Evolutionary conservation across 2,888 invertebrate genomes (phyloP).

Genomic region (Oligia fasciuncula): DNA sequence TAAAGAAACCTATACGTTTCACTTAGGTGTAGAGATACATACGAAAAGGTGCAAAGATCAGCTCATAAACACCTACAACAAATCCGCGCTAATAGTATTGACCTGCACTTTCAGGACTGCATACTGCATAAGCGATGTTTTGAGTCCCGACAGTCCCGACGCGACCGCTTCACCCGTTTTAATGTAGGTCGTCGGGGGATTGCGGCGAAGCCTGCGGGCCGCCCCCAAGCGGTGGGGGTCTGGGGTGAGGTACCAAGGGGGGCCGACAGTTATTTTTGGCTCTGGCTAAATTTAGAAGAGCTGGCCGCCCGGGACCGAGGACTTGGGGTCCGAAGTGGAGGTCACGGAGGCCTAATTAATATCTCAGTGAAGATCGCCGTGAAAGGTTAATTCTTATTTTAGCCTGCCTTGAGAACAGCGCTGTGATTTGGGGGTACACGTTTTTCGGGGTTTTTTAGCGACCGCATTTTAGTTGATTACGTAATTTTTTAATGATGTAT

Average conservation of each 20-base stretch:
- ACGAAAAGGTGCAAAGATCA: too few relatives aligned
- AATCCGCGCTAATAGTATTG: constrained; percentile 25
- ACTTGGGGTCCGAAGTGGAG: constrained; percentile 67
- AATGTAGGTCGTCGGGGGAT: constrained; percentile 73
- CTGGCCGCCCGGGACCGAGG: constrained; percentile 75
- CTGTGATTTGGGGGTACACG: constrained; percentile 13
- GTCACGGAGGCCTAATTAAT: constrained; percentile 57
- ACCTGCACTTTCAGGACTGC: constrained; percentile 46
- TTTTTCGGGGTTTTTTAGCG: background rate
- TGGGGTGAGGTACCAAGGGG: constrained; percentile 53
- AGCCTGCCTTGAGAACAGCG: constrained; percentile 37
- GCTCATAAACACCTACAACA: background rate
- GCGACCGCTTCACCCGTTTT: constrained; percentile 55
- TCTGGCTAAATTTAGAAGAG: constrained; percentile 82
- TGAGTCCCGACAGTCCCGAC: constrained; percentile 50
- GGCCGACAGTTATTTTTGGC: constrained; percentile 78
- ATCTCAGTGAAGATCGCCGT: constrained; percentile 43
- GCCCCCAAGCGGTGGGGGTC: constrained; percentile 33
- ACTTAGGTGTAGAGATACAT: background rate
- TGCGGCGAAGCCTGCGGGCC: constrained; percentile 57
- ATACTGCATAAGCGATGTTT: constrained; percentile 48
- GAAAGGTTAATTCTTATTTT: constrained; percentile 55
- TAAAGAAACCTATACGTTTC: background rate
- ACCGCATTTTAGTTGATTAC: constrained; percentile 11
- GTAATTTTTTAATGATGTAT: background rate